Evolutionary conservation across 2,888 invertebrate species (phyloP), one percentile per base, ranked within the genome.

Genomic region (Crepidodera aurea): DNA sequence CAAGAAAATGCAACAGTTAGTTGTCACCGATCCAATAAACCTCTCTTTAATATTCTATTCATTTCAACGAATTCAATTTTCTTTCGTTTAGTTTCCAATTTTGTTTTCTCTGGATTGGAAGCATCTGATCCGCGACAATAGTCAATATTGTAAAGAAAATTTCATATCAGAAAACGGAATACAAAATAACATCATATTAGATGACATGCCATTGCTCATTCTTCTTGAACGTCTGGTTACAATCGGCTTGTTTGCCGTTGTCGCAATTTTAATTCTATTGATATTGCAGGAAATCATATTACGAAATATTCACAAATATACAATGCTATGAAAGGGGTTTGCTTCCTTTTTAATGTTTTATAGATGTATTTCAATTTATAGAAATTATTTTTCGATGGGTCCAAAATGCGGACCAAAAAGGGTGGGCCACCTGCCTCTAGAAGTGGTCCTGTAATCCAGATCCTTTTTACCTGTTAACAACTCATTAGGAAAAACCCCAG

Each of bases 111-210:
- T 19, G 44, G 56, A 67, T 63, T 65, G 60, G 50, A 50, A 60
- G 40, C 62, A 60, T 65, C 67, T 63, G 65, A 67, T 65, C 64
- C 57, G 51, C 62, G 67, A 65, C 65, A 65, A 67, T 65, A 65
- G 65, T 65, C 67, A 58, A 67, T 67, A 67, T 61, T 67, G 63
- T 62, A 60, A 60, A 55, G 62, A 40, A 51, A 62, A 67, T 62
- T 64, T 58, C 57, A 62, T 62, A 64, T 54, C 55, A 32, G 39
- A 48, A 44, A 54, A 64, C 44, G 46, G 46, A 62, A 66, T 66
- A 58, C 54, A 27, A 34, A 56, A 62, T 51, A 54, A 42, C 48
- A 42, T 18, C 54, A 58, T 54, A 57, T 56, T 29, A 46, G 19
- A 22, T 22, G 55, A 39, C 39, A 40, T 22, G 34, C 46, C 32